phyloP scores from a whole-genome alignment of 2,888 invertebrate species.

The Pammene aurita region DNA sequence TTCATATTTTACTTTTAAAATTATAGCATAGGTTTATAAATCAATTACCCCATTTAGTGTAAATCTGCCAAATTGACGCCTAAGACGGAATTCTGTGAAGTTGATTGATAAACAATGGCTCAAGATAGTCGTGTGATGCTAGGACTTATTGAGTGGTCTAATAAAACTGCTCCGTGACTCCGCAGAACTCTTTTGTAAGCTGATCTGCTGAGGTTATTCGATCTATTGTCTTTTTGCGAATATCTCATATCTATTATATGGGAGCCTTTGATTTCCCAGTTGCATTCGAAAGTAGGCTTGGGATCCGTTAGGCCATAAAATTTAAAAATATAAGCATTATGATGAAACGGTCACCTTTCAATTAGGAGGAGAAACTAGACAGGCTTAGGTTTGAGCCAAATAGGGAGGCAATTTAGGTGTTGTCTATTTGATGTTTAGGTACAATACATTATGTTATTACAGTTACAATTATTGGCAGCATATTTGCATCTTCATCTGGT shows the following conservation, averaged over 20 bases:
- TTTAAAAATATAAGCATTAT: no score
- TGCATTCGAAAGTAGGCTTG: neutral
- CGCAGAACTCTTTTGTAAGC: constrained; percentile 70
- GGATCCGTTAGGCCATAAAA: no score
- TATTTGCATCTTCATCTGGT: neutral
- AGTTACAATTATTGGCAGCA: no score
- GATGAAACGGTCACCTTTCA: no score
- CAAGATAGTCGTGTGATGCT: constrained; percentile 27
- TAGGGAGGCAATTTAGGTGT: no score
- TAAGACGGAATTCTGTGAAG: constrained; percentile 15
- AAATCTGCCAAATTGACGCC: constrained; percentile 22
- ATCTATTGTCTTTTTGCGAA: constrained; percentile 2
- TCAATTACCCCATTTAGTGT: neutral
- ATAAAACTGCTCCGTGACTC: constrained; percentile 65
- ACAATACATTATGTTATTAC: no score
- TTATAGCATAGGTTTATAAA: neutral
- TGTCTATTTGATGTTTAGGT: no score
- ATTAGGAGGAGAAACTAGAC: no score
- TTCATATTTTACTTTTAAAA: no score
- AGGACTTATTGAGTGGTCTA: constrained; percentile 46
- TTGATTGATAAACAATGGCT: constrained; percentile 34
- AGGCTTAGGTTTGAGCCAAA: no score
- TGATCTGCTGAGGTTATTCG: constrained; percentile 54
- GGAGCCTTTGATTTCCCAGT: no score
- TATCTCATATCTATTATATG: neutral